Conservation (phyloP, 2,888 invertebrate species). For the Agrotis puta region DNA sequence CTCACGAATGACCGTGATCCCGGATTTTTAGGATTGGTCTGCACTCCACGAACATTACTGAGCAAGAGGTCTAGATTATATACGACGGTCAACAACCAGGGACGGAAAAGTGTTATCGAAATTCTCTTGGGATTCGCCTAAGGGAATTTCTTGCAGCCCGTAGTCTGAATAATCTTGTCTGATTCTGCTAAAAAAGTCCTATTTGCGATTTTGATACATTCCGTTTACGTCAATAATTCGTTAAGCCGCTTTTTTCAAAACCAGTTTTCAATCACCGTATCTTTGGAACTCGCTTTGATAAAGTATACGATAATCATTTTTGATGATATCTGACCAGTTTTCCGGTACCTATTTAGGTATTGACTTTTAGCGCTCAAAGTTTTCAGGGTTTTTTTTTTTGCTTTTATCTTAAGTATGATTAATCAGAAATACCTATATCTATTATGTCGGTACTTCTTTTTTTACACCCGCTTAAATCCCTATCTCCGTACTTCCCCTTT, state of each 20-base stretch:
- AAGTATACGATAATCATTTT: background rate
- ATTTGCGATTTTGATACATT: background rate
- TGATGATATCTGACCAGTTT: constrained; percentile 12
- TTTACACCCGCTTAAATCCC: background rate
- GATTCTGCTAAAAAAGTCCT: background rate
- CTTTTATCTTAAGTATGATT: constrained; percentile 26
- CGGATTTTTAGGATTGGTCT: too few relatives aligned
- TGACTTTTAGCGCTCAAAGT: background rate
- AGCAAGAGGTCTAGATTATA: background rate
- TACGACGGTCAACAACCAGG: background rate
- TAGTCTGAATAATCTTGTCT: background rate
- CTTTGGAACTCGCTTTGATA: background rate
- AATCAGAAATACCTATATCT: background rate
- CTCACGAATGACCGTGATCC: too few relatives aligned
- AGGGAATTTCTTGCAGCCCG: background rate
- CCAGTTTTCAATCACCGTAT: background rate
- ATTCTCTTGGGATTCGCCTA: too few relatives aligned
- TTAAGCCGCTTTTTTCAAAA: background rate
- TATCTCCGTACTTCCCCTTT: background rate
- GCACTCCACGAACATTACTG: background rate
- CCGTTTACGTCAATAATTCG: background rate
- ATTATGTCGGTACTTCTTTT: background rate
- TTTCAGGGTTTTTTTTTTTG: constrained; percentile 14
- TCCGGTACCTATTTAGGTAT: background rate
- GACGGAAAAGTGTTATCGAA: background rate